Evolutionary conservation across 2,888 invertebrate species (phyloP), one percentile per base, ranked within the genome.

Genomic region (Melipona bicolor): DNA sequence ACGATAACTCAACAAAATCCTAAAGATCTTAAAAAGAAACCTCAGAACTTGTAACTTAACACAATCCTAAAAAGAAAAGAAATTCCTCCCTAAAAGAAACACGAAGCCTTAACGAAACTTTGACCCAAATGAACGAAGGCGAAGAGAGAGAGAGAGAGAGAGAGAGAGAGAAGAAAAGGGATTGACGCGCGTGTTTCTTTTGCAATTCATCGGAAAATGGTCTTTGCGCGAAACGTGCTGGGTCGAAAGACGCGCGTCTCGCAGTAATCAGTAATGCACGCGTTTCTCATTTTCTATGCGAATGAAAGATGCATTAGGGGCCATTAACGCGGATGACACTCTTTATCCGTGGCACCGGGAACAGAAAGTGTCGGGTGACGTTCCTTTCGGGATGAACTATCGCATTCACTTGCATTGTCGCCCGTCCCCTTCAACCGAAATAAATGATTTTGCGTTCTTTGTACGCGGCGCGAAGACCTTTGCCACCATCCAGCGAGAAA

Each of bases 321-420:
- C 79, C 87, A 87, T 85, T 78, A 81, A 73, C 43, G 81, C 79
- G 24, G 77, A 87, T 87, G 87, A 85, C 87, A 81, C 68, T 75
- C 80, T 65, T 71, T 77, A 79, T 52, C 62, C 56, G n/a, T 36
- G 17, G 43, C 43, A 24, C 43, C 62, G 52, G 69, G 64, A 43
- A 43, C 56, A 69, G 52, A 77, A 77, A 77, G 69, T 77, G 82
- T 59, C 50, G 32, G 27, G n/a, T 50, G 61, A 36, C 64, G 64
- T 71, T 71, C 24, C 81, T 67, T 43, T 65, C 65, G 43, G 67
- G 67, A 81, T 75, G 82, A 67, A 82, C 81, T 74, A 71, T 69
- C n/a, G 19, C 52, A 32, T 36, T 69, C 68, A 21, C 56, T 6
- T 19, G 67, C 71, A 68, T 68, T 62, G 61, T 71, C 54, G n/a